These are phyloP conservation scores for Bos indicus DNA, from an alignment of 2,113 vertebrate genomes.

Conservation along the genomic window DNA sequence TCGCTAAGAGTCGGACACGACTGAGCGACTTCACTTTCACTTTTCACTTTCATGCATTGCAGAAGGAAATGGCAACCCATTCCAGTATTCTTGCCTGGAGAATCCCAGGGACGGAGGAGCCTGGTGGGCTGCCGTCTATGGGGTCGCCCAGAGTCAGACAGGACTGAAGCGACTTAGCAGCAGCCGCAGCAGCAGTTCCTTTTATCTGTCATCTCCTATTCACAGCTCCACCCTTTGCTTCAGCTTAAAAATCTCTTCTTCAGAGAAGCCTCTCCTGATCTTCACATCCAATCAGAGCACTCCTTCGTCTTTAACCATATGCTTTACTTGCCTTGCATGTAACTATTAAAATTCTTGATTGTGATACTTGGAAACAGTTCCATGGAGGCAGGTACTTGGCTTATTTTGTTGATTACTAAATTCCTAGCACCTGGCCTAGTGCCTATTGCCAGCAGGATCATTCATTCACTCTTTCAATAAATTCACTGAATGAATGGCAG, in stretches of 20 bases:
- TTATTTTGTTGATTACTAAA: background rate
- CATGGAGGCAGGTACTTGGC: background rate
- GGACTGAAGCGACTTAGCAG: too few species aligned
- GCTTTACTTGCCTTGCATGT: background rate
- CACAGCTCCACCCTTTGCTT: background rate
- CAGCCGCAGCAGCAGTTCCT: background rate
- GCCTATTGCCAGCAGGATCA: background rate
- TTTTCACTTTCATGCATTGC: too few species aligned
- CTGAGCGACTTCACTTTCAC: too few species aligned
- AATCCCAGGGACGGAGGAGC: too few species aligned
- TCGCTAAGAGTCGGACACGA: too few species aligned
- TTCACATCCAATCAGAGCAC: background rate
- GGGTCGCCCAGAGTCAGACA: too few species aligned
- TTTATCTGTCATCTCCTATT: background rate
- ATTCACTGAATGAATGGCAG: background rate
- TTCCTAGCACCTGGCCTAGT: background rate
- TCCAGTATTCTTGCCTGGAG: too few species aligned
- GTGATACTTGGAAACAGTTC: background rate
- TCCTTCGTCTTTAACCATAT: background rate
- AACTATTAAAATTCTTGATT: background rate
- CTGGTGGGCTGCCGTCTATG: too few species aligned
- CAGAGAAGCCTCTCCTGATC: background rate
- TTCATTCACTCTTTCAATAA: background rate
- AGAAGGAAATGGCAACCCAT: too few species aligned
- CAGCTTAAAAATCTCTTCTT: conserved; percentile 15